Evolutionary conservation across 2,797 vertebrate species (phyloP), one percentile per base, ranked within the genome.

Genomic region (Champsocephalus gunnari): DNA sequence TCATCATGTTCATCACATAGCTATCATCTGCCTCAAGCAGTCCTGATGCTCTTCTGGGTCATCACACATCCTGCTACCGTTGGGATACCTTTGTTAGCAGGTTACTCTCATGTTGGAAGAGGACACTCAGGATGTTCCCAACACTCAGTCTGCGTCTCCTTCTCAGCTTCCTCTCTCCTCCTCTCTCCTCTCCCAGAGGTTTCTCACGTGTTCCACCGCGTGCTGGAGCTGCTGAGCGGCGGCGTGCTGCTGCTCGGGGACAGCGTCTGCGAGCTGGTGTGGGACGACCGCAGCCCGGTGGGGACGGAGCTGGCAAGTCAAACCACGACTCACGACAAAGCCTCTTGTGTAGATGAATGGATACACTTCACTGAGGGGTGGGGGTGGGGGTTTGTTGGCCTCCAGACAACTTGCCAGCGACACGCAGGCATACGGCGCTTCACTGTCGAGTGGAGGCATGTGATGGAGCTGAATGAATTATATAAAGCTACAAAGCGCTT

Each of bases 201-300:
- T 75, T 94, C 91, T 44, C 96, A 94, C 74, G 81, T 96, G 89
- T 95, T 96, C 44, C 93, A 95, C 77, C 90, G 95, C 77, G 94
- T 95, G 87, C 92, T 99, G 88, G 97, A 97, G 88, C 92, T 99
- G 89, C 94, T 99, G 79, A 81, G 94, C 54, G 96, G 96, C 71
- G 83, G 95, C 16, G 65, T 95, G 88, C 83, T 92, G 17, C 96
- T 99, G 86, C 93, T 96, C 53, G 89, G 94, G 91, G 95, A 97
- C 90, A 93, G 96, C 12, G 83, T 99, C 89, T 96, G 95, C 69
- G 95, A 96, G 79, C 93, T 96, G 84, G 93, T 99, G 92, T 99
- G 98, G 98, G 97, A 97, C 73, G 97, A 99, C 91, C 92, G 85
- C 89, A 97, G 97, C 92, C 95, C 97, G 86, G 96, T 97, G 92